Evolutionary conservation across 2,113 vertebrate genomes (phyloP).

Genomic region (Leptobrachium ailaonicum): DNA sequence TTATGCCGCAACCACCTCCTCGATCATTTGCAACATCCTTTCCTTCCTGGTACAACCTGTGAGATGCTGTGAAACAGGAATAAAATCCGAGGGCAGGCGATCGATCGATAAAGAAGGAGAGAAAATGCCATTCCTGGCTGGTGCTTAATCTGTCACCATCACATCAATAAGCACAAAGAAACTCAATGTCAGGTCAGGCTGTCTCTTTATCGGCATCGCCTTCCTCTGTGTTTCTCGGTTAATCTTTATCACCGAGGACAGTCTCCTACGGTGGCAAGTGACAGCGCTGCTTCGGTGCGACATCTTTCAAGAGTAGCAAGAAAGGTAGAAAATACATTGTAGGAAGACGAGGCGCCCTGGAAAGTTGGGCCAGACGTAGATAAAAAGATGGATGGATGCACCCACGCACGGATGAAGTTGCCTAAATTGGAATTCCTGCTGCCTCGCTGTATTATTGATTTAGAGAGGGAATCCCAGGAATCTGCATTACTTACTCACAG

Average conservation of each 20-base stretch:
- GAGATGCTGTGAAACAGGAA: conserved; percentile 7
- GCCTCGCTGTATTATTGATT: no score
- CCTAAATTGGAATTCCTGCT: no score
- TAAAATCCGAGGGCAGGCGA: conserved; percentile 2
- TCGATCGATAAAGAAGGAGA: conserved; percentile 16
- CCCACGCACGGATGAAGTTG: no score
- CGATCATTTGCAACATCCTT: conserved; percentile 39
- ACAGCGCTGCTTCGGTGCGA: no score
- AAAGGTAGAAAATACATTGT: no score
- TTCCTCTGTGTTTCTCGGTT: not conserved
- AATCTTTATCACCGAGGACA: not conserved
- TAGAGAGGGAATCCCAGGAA: no score
- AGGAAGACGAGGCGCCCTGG: no score
- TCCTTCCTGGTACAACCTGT: not conserved
- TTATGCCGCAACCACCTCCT: conserved; percentile 19
- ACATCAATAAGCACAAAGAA: conserved; percentile 25
- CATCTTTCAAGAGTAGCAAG: no score
- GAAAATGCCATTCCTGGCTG: conserved; percentile 18
- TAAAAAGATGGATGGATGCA: no score
- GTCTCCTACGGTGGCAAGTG: no score
- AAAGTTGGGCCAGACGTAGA: no score
- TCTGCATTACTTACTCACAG: no score
- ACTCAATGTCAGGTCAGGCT: not conserved
- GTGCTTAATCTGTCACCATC: conserved; percentile 18
- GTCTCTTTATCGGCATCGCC: not conserved